Base-by-base conservation (phyloP, 2,797 vertebrate species). In the Glyptemys insculpta region DNA sequence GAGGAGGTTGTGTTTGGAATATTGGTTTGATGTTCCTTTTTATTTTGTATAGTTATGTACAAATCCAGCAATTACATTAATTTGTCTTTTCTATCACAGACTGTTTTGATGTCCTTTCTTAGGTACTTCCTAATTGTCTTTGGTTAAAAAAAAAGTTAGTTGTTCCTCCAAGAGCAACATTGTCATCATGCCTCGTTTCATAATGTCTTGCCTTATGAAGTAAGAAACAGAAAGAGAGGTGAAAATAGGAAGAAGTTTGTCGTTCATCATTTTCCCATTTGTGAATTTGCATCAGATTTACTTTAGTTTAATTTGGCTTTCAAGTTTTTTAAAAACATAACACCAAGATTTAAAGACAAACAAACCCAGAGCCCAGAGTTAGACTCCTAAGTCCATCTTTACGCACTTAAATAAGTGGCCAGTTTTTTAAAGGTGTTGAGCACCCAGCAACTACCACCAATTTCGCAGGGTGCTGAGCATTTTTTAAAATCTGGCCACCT, bases 271-370 rank as follows among this genome's bases (percentile, higher is more conserved):
- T 95, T 89, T 93, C 1, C 53, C 81, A 9, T 85, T 65, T 89
- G 79, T 92, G 49, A 37, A 5, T 94, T 91, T 92, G 81, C 56
- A 78, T 84, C 85, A 83, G 4, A 78, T 94, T 53, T 76, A 44
- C 10, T 87, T 81, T 85, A 52, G 34, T 89, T 91, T 79, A 53
- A 47, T 85, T 12, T 88, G 81, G 59, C 44, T 86, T 44, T 84
- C 68, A 89, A 85, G 72, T 41, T 25, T 79, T 90, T 79, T 83
- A 68, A 93, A 57, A 93, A 72, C 65, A 87, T 9, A 4, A 92
- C 84, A 85, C 95, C 83, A 93, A 84, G 57, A 88, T 65, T 94
- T 92, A 86, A 93, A 89, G 90, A 91, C n/a, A 88, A 47, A 31
- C 5, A 57, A 57, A 14, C 3, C 15, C 5, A 34, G 31, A 85